Percentiles rank a stretch among this genome's conserved stretches.
Conservation (phyloP, 2,113 vertebrate genomes). For the Otus sunia region DNA sequence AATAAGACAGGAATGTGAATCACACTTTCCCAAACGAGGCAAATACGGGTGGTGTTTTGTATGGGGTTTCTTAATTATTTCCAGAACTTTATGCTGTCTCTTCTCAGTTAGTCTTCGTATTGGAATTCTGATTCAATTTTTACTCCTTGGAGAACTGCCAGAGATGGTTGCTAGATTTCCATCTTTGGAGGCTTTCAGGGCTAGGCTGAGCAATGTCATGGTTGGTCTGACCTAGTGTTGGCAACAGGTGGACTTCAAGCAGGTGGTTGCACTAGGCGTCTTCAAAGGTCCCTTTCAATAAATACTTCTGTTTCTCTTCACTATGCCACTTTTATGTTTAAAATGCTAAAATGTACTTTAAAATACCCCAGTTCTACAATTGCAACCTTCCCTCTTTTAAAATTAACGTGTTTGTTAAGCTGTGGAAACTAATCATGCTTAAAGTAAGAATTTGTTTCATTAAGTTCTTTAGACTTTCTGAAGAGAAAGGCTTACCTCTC, state of each 20-base stretch:
- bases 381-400: neutral
- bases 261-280: neutral
- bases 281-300: neutral
- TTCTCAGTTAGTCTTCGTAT: neutral
- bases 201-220: rapidly evolving
- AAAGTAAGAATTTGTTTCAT: neutral
- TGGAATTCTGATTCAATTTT: neutral
- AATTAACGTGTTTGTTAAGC: neutral
- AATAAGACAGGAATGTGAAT: neutral
- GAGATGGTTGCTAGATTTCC: neutral
- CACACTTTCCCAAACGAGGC: neutral
- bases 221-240: neutral
- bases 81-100: neutral
- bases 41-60: neutral
- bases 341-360: neutral
- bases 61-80: neutral
- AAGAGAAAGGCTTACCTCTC: neutral
- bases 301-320: neutral
- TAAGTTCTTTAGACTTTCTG: neutral
- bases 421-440: neutral
- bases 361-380: neutral
- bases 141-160: neutral
- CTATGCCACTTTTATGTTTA: neutral
- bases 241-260: neutral
- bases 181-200: neutral